Base-by-base conservation (phyloP, 2,113 vertebrate genomes). In the Oreamnos americanus region DNA sequence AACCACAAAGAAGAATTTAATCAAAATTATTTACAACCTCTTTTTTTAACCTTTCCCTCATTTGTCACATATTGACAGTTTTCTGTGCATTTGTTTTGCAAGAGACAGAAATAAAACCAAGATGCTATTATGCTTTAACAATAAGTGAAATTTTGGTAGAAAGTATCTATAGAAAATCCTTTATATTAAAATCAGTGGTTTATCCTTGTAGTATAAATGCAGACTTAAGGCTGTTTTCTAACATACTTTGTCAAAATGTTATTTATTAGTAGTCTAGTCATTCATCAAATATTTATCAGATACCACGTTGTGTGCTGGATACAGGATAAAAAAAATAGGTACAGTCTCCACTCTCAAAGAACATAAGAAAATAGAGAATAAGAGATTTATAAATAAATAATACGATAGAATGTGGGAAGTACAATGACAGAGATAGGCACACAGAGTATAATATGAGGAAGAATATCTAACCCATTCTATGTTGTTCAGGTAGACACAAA, bases 111-210 rank as follows among this genome's bases (percentile, higher is more conserved):
- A 93, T 91, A 64, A 60, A 87, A 33, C 7, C 62, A 39, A 82
- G 82, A 51, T 47, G 17, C 64, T 91, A 57, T 74, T 93, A 67
- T 83, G 33, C n/a, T 94, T 95, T 92, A 90, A 92, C 45, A 96
- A 3, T 90, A 57, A 88, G 16, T 92, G 62, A 84, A 76, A 9
- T 95, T 95, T 89, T 64, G 83, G 25, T 94, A 67, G 49, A 90
- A 95, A 79, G 8, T 93, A 21, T 74, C 51, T 51, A 33, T 85
- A 92, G 26, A 82, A 51, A 87, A 23, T 92, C 5, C 49, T 86
- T 92, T 82, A 19, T 94, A 62, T 94, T 85, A 96, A 87, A 83
- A 74, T 91, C 26, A 62, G 28, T 47, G 23, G 90, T 83, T 91
- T 49, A 49, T 36, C 21, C 17, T 45, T 95, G 1, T 78, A 94